These are phyloP conservation scores for Pangasius djambal DNA, from an alignment of 2,797 vertebrate genomes.

Conservation along the genomic window DNA sequence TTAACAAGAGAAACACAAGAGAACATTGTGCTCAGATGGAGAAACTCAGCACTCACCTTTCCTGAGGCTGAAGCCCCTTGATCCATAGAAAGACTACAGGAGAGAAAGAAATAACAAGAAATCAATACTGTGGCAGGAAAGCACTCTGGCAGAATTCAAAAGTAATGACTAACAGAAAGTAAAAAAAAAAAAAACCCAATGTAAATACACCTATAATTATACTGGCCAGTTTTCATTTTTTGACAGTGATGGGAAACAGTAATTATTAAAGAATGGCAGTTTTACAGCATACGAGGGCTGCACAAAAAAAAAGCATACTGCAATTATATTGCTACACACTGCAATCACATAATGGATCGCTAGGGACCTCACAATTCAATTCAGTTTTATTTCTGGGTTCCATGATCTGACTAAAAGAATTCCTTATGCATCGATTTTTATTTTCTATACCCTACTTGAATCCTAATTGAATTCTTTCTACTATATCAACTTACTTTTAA, in stretches of 20 bases:
- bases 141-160: background rate
- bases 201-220: conserved; percentile 17
- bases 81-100: conserved; percentile 72
- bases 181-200: background rate
- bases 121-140: conserved; percentile 25
- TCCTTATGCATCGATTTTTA: background rate
- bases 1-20: conserved; percentile 22
- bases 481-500: background rate
- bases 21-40: conserved; percentile 31
- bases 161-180: background rate
- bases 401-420: background rate
- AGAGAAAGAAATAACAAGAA: conserved; percentile 45
- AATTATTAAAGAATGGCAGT: background rate
- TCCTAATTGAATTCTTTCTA: background rate
- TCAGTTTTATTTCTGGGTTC: background rate
- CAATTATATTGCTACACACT: background rate
- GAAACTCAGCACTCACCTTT: conserved; percentile 70
- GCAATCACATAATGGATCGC: background rate
- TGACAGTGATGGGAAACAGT: background rate
- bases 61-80: conserved; percentile 73
- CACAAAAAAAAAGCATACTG: background rate
- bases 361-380: background rate
- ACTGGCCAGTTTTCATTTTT: conserved; percentile 1
- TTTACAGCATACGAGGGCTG: background rate
- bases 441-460: background rate